These are phyloP conservation scores for Odocoileus virginianus DNA, from an alignment of 2,113 vertebrate species.

Conservation along the genomic window DNA sequence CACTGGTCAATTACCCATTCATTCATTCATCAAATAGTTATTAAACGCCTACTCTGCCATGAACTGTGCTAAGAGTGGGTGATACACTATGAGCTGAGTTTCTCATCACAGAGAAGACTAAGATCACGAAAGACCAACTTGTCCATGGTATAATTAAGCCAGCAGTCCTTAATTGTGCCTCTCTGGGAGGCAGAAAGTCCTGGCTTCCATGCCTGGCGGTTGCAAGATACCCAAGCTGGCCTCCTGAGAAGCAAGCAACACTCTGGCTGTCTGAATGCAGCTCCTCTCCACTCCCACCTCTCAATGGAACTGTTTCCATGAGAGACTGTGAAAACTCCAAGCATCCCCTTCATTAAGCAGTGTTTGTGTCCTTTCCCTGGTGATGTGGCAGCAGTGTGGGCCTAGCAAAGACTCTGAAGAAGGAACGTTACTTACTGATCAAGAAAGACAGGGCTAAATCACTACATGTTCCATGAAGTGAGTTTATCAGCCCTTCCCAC, in stretches of 20 bases:
- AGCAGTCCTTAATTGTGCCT: background rate
- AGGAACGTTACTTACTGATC: background rate
- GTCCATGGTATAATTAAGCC: background rate
- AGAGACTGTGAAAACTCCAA: background rate
- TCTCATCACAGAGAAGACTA: background rate
- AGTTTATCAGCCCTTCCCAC: background rate
- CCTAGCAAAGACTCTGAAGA: background rate
- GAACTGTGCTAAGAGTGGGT: background rate
- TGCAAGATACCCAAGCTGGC: background rate
- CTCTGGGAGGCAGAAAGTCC: background rate
- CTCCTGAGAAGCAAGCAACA: background rate
- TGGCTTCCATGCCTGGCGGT: background rate
- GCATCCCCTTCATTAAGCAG: background rate
- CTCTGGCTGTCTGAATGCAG: background rate
- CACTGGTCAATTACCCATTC: background rate
- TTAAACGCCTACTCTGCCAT: background rate
- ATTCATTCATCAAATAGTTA: background rate
- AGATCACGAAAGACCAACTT: background rate
- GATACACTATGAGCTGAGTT: background rate
- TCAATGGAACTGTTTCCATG: background rate
- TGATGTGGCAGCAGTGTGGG: background rate
- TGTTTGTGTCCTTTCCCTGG: background rate
- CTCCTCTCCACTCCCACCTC: background rate
- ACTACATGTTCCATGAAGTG: background rate
- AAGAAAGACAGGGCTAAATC: background rate